Evolutionary conservation across 2,113 vertebrate species (phyloP).

Genomic region (Lamprotornis superbus): DNA sequence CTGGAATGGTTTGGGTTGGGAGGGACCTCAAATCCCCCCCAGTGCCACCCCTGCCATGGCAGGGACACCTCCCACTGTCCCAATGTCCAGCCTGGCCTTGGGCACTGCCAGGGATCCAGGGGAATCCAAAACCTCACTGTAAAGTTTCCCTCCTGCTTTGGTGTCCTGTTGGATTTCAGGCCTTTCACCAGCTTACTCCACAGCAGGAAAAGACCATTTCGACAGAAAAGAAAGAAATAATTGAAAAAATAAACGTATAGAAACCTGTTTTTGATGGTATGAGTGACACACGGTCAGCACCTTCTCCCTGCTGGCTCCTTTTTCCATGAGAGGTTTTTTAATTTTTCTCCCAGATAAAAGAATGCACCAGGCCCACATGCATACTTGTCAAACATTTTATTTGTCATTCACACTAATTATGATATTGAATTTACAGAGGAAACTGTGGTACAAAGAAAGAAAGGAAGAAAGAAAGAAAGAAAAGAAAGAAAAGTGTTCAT

Average conservation of each 20-base stretch:
- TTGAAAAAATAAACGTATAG: rapidly evolving
- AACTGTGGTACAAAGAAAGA: constrained; percentile 67
- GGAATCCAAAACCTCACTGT: too few species aligned
- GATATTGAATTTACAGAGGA: constrained; percentile 74
- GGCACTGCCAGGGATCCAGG: not conserved
- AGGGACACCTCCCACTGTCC: not conserved
- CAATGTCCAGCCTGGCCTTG: rapidly evolving
- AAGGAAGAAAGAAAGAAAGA: constrained; percentile 37
- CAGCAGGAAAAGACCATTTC: not conserved
- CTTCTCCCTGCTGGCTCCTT: not conserved
- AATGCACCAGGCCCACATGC: not conserved
- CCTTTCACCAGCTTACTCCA: not conserved
- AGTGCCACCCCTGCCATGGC: not conserved
- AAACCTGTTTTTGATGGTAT: not conserved
- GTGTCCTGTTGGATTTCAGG: not conserved
- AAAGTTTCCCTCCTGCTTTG: not conserved
- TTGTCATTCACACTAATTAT: constrained; percentile 71
- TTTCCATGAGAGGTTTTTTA: not conserved
- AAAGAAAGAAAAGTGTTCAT: constrained; percentile 7
- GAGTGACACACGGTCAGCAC: rapidly evolving
- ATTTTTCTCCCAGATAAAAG: not conserved
- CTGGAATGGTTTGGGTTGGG: not conserved
- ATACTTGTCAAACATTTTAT: constrained; percentile 73
- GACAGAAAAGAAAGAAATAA: not conserved
- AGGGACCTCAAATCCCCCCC: rapidly evolving